A percentile compares a stretch with the other conserved stretches of the same genome.
Evolutionary conservation across 2,113 vertebrate genomes (phyloP).

Genomic region (Galeopterus variegatus): DNA sequence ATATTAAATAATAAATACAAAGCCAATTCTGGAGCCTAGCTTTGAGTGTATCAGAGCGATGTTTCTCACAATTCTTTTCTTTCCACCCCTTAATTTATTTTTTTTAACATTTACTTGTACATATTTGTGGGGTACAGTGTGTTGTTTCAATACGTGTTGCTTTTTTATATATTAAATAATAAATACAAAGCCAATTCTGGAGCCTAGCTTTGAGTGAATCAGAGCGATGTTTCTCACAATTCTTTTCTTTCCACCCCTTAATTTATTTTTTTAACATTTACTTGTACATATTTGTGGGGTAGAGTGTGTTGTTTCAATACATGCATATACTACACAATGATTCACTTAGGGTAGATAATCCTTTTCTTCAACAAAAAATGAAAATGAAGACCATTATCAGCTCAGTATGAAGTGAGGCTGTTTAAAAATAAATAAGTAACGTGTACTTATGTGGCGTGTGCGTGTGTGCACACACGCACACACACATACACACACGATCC

Average conservation of each 20-base stretch:
- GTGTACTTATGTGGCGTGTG: not conserved
- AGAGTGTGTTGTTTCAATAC: too few species aligned
- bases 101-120: too few species aligned
- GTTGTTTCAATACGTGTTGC: conserved; percentile 15
- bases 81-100: not conserved
- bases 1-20: not conserved
- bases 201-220: conserved; percentile 24
- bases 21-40: not conserved
- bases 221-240: not conserved
- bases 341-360: not conserved
- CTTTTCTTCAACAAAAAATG: conserved; percentile 42
- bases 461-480: too few species aligned
- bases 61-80: conserved; percentile 38
- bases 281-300: too few species aligned
- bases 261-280: not conserved
- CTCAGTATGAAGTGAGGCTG: conserved; percentile 48
- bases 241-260: conserved; percentile 53
- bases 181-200: not conserved
- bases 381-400: conserved; percentile 33
- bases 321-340: too few species aligned
- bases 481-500: not conserved
- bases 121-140: too few species aligned
- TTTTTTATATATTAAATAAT: conserved; percentile 45
- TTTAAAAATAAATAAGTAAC: conserved; percentile 71
- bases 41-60: conserved; percentile 45